phyloP scores from a whole-genome alignment of 92 coral and sea anemone genomes.

The Porites lobata region DNA sequence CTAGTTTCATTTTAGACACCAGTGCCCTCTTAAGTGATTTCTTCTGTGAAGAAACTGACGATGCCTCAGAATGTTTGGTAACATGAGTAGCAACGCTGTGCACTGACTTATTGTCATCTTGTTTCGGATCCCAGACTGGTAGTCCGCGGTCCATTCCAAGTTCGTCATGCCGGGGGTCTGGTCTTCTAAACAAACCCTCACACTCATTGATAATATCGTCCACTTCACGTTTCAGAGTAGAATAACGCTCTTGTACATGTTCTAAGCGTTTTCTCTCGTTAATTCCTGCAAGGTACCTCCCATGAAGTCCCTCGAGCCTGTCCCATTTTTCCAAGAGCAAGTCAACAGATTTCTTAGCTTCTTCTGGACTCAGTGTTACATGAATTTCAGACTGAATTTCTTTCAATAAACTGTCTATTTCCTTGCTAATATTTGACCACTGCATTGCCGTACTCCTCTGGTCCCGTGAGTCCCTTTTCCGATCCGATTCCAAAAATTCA shows the following conservation, averaged over 20 bases:
- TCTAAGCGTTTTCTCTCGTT: neutral
- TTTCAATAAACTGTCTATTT: no score
- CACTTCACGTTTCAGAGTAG: slow-evolving; percentile 5
- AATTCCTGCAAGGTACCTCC: no score
- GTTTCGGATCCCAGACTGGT: neutral
- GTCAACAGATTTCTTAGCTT: no score
- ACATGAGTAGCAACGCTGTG: neutral
- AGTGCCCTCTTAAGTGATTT: slow-evolving; percentile 44
- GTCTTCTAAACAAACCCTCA: neutral
- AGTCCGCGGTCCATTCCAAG: slow-evolving; percentile 7
- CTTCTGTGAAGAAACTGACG: slow-evolving; percentile 12
- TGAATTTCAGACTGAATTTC: no score
- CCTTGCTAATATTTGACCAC: no score
- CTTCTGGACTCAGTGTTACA: no score
- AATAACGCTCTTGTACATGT: neutral
- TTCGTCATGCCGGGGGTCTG: neutral
- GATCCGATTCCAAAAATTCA: no score
- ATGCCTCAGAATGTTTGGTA: neutral
- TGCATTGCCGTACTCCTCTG: no score
- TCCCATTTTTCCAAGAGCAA: no score
- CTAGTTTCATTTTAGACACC: slow-evolving; percentile 42
- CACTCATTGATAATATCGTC: slow-evolving; percentile 4
- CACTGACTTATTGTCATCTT: slow-evolving; percentile 7
- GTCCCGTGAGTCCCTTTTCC: no score
- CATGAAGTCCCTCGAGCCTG: no score